phyloP scores from a whole-genome alignment of 92 coral and sea anemone genomes.

The Desmophyllum pertusum region DNA sequence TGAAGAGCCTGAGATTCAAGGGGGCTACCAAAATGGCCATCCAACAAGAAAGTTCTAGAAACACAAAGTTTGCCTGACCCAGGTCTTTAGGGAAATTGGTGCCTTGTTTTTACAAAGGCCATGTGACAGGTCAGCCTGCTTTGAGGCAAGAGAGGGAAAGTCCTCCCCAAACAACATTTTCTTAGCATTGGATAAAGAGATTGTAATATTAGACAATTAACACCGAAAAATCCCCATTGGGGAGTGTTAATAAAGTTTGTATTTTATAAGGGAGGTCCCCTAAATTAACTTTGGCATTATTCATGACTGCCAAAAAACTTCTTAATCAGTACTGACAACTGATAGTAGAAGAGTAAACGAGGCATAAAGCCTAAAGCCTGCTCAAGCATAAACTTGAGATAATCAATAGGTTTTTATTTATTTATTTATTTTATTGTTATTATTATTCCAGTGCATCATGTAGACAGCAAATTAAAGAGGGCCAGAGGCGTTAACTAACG shows the following conservation, averaged over 20 bases:
- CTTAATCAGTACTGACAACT: neutral
- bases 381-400: neutral
- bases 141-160: conserved; percentile 24
- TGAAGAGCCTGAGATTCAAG: no score
- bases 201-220: no score
- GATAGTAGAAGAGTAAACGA: neutral
- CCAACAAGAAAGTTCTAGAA: no score
- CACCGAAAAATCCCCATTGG: no score
- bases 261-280: conserved; percentile 5
- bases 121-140: conserved; percentile 11
- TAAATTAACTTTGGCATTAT: neutral
- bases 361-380: no score
- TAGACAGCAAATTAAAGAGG: conserved; percentile 9
- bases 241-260: no score
- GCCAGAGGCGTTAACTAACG: neutral
- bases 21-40: no score
- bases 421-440: no score
- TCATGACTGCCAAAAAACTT: neutral
- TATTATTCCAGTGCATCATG: conserved; percentile 15
- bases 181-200: conserved; percentile 3
- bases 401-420: no score
- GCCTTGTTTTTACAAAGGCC: neutral
- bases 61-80: no score
- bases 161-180: neutral
- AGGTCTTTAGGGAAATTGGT: neutral